A percentile compares a stretch with the other conserved stretches of the same genome.
These are phyloP conservation scores for Gortyna flavago DNA, from an alignment of 2,888 invertebrate species.

Conservation along the genomic window DNA sequence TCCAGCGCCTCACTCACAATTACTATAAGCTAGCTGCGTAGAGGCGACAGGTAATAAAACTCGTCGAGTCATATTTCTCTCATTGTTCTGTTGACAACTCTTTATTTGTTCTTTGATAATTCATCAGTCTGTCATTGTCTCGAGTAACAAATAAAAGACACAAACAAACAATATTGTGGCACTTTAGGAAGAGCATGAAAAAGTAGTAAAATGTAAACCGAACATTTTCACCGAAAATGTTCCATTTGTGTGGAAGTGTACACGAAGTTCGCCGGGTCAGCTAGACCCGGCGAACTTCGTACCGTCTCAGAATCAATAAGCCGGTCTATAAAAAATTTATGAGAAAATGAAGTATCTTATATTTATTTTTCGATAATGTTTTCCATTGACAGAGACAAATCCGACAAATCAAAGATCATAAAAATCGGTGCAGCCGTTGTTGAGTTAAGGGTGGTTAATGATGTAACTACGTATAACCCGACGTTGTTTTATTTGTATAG, in stretches of 20 bases:
- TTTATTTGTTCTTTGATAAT: constrained; percentile 42
- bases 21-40: constrained; percentile 19
- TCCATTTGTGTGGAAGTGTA: not conserved
- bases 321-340: no score
- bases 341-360: no score
- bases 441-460: no score
- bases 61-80: constrained; percentile 30
- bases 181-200: constrained; percentile 9
- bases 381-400: no score
- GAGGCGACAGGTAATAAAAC: constrained; percentile 41
- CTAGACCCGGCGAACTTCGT: no score
- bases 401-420: no score
- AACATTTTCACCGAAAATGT: not conserved
- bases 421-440: no score
- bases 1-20: not conserved
- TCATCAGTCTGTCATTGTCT: constrained; percentile 7
- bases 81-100: constrained; percentile 31
- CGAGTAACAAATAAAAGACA: not conserved
- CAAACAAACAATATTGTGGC: constrained; percentile 19
- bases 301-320: no score
- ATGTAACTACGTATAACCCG: no score
- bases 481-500: no score
- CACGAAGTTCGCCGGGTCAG: no score
- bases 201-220: constrained; percentile 11
- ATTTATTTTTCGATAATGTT: no score